Evolutionary conservation across 2,888 invertebrate species (phyloP), one percentile per base, ranked within the genome.

Genomic region (Incurvaria masculella): DNA sequence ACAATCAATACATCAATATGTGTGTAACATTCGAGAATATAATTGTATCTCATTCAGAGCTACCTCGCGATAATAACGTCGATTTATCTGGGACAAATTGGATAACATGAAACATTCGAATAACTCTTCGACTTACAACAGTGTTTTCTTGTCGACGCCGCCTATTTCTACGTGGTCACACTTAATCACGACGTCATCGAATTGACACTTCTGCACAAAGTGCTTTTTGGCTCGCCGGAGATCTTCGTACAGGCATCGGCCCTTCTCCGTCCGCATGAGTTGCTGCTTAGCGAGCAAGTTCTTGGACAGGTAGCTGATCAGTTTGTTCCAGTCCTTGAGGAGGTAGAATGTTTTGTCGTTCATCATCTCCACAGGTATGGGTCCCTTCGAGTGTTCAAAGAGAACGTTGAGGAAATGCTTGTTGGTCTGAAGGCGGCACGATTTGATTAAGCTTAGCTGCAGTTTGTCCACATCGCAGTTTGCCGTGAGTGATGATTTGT

Each of bases 281-380:
- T 69, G 70, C 47, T 62, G 62, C 50, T 69, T 71, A 2, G 76
- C 72, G 16, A 72, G 52, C 55, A 76, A 51, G 55, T 75, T 68
- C 57, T 69, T 72, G 0, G 75, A 75, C 27, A 78, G 49, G 57
- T 67, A 64, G 10, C 73, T 64, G 50, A 76, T 69, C 2, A 78
- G 56, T 42, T 72, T 73, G 52, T 75, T 68, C 72, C 72, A 76
- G 50, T 78, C 75, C 40, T 66, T 69, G 1, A 76, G 55, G 1
- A 78, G 51, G 53, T 64, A 63, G 53, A 69, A 76, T 0, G 57
- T 61, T 44, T 64, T 66, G 4, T 64, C 65, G 4, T 65, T 61
- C 11, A 61, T 60, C 0, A 71, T 73, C 48, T 76, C 76, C 0
- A 66, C 49, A 0, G 76, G 76, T 2, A 74, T 50, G 2, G 55